Conservation (phyloP, 2,888 invertebrate genomes). For the Luperina nickerlii region DNA sequence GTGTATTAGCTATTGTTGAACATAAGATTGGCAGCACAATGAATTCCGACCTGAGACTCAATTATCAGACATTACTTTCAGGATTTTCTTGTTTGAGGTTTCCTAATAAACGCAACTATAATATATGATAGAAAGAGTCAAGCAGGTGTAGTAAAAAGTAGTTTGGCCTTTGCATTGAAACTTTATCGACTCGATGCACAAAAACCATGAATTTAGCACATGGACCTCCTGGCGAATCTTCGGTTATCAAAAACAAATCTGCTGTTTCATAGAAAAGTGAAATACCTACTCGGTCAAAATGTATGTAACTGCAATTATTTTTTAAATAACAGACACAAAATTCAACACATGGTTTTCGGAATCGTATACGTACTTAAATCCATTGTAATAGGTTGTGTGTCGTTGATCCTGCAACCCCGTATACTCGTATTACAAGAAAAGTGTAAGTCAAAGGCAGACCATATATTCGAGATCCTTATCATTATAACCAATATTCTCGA, state of each 20-base stretch:
- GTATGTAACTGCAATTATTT: too few relatives aligned
- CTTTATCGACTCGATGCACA: neutral
- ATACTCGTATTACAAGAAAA: neutral
- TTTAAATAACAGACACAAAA: neutral
- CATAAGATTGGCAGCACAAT: constrained; percentile 24
- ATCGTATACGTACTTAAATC: neutral
- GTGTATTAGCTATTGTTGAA: constrained; percentile 34
- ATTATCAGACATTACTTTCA: neutral
- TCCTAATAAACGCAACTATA: neutral
- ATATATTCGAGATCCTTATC: constrained; percentile 24
- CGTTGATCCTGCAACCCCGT: neutral
- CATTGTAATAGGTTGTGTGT: neutral
- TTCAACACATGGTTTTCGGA: neutral
- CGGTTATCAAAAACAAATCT: neutral
- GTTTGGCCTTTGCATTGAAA: neutral
- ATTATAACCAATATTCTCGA: constrained; percentile 20
- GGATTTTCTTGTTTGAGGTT: neutral
- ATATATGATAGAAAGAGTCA: neutral
- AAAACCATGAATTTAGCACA: neutral
- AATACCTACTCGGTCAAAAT: neutral
- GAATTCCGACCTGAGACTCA: neutral
- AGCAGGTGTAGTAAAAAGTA: neutral
- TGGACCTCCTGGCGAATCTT: neutral
- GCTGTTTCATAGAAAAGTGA: neutral
- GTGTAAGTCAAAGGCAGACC: neutral